Evolutionary conservation across 2,888 invertebrate species (phyloP), one percentile per base, ranked within the genome.

Genomic region (Nemotelus nigrinus): DNA sequence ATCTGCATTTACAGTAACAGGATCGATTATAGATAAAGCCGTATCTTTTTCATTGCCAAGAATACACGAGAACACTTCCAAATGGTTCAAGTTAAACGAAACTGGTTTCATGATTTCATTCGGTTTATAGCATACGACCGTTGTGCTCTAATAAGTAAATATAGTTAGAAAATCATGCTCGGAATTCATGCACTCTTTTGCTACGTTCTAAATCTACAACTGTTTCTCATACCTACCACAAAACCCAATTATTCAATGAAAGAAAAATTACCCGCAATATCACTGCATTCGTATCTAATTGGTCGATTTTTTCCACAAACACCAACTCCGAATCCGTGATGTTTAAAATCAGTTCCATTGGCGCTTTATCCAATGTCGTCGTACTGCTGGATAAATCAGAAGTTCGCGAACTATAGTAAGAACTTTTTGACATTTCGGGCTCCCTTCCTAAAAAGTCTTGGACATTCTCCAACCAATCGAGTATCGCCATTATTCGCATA

Each of bases 311-410:
- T 86, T 99, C 98, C 0, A 99, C 94, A 53, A 98, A 90, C 50
- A 99, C 96, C 78, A 99, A 89, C 88, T 99, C 98, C 3, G 97
- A 98, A 87, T 98, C 96, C 0, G 96, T 97, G 45, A 98, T 92
- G 87, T 98, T 98, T 77, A 99, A 89, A 85, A 96, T 96, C 53
- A 98, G 88, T 86, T 98, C 97, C 45, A 83, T 84, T 39, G 76
- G 85, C 83, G 71, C 57, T 53, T 76, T 78, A 45, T 81, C 80
- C n/a, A 68, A 67, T 10, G 47, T 58, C 41, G 47, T 45, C 8
- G 67, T 57, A 58, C 68, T 77, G 39, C 48, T 77, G n/a, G 77
- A 70, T 5, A 57, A 60, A 50, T 68, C 63, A 3, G 63, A 68
- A 5, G 67, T 58, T 48, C 63, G 74, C 1, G 76, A 76, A 65